phyloP scores from a whole-genome alignment of 2,888 invertebrate genomes.

The Dendrolimus houi region DNA sequence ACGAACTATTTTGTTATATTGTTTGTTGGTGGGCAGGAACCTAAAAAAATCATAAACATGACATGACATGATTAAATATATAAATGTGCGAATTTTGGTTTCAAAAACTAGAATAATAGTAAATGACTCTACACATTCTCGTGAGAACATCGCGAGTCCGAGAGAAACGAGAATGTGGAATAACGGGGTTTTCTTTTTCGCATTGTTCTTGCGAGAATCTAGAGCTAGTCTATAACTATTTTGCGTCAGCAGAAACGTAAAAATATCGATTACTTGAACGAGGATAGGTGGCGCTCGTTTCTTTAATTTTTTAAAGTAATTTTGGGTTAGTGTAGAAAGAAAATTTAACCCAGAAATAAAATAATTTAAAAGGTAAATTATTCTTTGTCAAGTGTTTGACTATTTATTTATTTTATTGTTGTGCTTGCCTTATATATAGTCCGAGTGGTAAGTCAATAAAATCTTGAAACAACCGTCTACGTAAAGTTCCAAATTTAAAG shows the following conservation, averaged over 20 bases:
- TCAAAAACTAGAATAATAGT: too few relatives aligned
- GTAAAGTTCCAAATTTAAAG: slow-evolving; percentile 16
- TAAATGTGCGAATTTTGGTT: too few relatives aligned
- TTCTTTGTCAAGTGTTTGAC: neutral
- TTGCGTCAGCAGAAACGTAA: slow-evolving; percentile 18
- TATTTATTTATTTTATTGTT: slow-evolving; percentile 7
- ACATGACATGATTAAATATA: too few relatives aligned
- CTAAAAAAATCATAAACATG: too few relatives aligned
- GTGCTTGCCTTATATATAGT: neutral
- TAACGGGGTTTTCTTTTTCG: too few relatives aligned
- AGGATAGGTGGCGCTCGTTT: slow-evolving; percentile 21
- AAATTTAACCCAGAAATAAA: slow-evolving; percentile 24
- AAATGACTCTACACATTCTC: too few relatives aligned
- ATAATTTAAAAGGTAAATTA: neutral
- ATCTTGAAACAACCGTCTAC: slow-evolving; percentile 1
- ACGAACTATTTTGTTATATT: too few relatives aligned
- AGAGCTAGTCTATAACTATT: neutral
- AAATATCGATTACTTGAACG: slow-evolving; percentile 8
- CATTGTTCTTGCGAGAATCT: too few relatives aligned
- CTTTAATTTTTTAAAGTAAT: slow-evolving; percentile 19
- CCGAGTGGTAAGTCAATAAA: slow-evolving; percentile 4
- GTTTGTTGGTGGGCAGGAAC: too few relatives aligned
- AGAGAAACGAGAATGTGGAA: too few relatives aligned
- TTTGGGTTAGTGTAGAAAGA: slow-evolving; percentile 24
- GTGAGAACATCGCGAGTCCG: too few relatives aligned